Evolutionary conservation across 2,797 vertebrate genomes (phyloP).

Genomic region (Chelonia mydas): DNA sequence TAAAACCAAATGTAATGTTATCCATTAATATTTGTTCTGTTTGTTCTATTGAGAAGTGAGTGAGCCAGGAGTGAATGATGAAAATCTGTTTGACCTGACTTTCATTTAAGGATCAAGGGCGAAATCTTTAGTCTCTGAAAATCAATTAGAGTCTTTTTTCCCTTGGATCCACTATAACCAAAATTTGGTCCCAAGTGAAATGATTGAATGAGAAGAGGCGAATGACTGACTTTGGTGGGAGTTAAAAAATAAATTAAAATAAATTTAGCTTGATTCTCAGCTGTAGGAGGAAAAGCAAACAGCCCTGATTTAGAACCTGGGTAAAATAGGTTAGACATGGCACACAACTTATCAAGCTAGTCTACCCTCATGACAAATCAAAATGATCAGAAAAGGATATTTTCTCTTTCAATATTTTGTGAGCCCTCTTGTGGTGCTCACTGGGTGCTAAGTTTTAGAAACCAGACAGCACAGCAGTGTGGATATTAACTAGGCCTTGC

Average conservation of each 20-base stretch:
- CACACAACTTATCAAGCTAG: not conserved
- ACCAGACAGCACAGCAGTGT: not conserved
- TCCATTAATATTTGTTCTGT: not conserved
- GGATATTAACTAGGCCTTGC: fast-evolving
- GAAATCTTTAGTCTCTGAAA: not conserved
- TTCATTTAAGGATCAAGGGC: not conserved
- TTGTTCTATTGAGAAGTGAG: not conserved
- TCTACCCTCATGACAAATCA: not conserved
- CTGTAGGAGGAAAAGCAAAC: not conserved
- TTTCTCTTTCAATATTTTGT: fast-evolving
- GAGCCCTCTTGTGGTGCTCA: not conserved
- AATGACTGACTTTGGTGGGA: not conserved
- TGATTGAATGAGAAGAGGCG: not conserved
- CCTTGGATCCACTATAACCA: not conserved
- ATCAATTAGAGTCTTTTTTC: not conserved
- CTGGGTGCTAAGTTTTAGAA: not conserved
- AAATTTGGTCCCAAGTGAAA: not conserved
- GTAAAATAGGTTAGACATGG: not conserved
- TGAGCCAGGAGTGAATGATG: fast-evolving
- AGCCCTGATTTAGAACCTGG: not conserved
- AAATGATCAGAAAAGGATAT: not conserved
- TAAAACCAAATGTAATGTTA: not conserved
- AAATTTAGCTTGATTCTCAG: not conserved
- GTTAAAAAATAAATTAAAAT: not conserved
- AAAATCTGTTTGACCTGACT: not conserved